These are phyloP conservation scores for Pyrochroa serraticornis DNA, from an alignment of 2,888 invertebrate genomes.

Conservation along the genomic window DNA sequence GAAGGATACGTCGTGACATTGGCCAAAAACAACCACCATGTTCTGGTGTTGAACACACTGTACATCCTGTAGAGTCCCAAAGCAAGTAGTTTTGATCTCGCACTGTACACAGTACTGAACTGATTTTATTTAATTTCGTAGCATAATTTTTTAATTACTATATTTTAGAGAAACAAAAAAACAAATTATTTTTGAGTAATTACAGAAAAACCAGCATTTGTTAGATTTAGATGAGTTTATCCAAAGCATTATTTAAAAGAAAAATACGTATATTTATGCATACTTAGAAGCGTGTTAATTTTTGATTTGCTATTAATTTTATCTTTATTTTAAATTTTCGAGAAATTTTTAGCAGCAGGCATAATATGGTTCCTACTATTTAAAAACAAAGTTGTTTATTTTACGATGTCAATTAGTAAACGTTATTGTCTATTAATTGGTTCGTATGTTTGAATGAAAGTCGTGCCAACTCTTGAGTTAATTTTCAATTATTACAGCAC, in stretches of 20 bases:
- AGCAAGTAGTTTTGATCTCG: conserved; percentile 59
- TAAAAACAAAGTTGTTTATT: conserved; percentile 32
- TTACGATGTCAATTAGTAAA: conserved; percentile 48
- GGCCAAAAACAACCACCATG: conserved; percentile 99
- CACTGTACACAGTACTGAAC: conserved; percentile 57
- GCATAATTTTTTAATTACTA: conserved; percentile 26
- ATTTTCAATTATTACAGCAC: conserved; percentile 2
- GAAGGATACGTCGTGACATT: conserved; percentile 95
- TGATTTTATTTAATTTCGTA: conserved; percentile 52
- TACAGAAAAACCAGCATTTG: conserved; percentile 30
- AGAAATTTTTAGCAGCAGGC: conserved; percentile 48
- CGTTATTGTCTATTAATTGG: conserved; percentile 40
- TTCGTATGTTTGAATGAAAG: conserved; percentile 38
- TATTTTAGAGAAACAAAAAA: conserved; percentile 22
- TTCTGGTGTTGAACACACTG: conserved; percentile 92
- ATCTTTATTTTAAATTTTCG: conserved; percentile 41
- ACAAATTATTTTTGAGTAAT: conserved; percentile 18
- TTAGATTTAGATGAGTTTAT: conserved; percentile 33
- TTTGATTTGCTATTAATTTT: conserved; percentile 35
- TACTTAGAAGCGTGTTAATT: conserved; percentile 30
- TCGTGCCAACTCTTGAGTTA: conserved; percentile 42
- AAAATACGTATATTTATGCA: conserved; percentile 28
- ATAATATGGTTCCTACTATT: conserved; percentile 44
- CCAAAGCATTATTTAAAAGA: conserved; percentile 37
- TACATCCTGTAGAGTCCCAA: conserved; percentile 81